Base-by-base conservation (phyloP, 2,888 invertebrate species). In the Calephelis perditalis region DNA sequence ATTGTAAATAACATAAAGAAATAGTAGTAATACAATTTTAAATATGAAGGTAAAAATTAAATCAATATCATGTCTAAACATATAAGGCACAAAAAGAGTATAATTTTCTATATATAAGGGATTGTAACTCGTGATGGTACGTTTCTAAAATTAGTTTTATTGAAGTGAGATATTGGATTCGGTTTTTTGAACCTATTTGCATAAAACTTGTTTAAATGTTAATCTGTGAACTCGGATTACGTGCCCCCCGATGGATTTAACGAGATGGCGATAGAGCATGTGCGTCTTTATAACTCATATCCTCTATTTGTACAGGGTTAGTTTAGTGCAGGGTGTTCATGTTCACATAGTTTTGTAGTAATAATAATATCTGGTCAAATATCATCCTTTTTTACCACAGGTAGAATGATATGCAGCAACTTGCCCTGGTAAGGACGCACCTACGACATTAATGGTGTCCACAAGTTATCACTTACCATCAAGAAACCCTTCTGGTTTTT, bases 201-300 rank as follows among this genome's bases (percentile, higher is more conserved):
- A 89, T 89, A 88, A 87, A 89, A 82, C 83, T 87, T 86, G 85
- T 88, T 85, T 86, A 89, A 86, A 89, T 89, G 88, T 86, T 87
- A 89, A 88, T 88, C 83, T 77, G 73, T 74, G 71, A 77, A 77
- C 76, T 76, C 73, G 75, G 76, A 76, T 77, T 72, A 84, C 77
- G 76, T 83, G 77, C 81, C 81, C 83, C 80, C 75, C 78, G 81
- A 78, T 75, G 70, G 67, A 73, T 70, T 62, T 60, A 65, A 67
- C 64, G 65, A 61, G 63, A 62, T 62, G 61, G 61, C 46, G 35
- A 65, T 66, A 58, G 62, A 67, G 65, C 63, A 62, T 63, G 62
- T 56, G 57, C 56, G 63, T 65, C 46, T 65, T 63, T 62, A 63
- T 68, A 68, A 55, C 58, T 76, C 74, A 75, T 56, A 60, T 60